Base-by-base conservation (phyloP, 2,888 invertebrate genomes). In the Tortricodes alternella region DNA sequence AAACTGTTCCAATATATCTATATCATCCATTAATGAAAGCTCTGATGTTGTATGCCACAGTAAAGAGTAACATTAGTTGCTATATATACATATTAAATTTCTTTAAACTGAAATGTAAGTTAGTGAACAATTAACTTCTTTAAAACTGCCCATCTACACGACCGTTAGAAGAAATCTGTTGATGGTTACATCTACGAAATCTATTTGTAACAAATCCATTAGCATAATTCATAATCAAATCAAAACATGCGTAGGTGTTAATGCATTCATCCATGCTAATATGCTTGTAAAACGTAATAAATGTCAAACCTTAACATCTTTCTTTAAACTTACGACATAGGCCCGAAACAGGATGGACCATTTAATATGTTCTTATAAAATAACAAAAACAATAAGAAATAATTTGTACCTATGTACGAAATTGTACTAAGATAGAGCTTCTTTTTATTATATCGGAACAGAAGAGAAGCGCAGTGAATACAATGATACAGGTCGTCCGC, bases 201-300 rank as follows among this genome's bases (percentile, higher is more conserved):
- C 13, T 46, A 46, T 15, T 24, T 38, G 8, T 24, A 39, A 46
- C 19, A n/a, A 13, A 9, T 23, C 39, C 13, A 53, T 53, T 53
- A 39, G 34, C 18, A 41, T 35, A 41, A 34, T 34, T 19, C 5
- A 34, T 15, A 29, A 37, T 23, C 43, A 18, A 50, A 38, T 23
- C 9, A 35, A 38, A 39, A 34, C 9, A 15, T 15, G 49, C 35
- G 49, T 56, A 13, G 43, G 56, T 23, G 56, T 49, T 38, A 29
- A 44, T 23, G 37, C 29, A 44, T 44, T 37, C 37, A 21, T 35
- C 11, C 43, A 37, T 43, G 29, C 5, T 37, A 23, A 55, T 43
- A 49, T 37, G 41, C 29, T 27, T 44, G 43, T 55, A 35, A 55
- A 35, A 44, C 27, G 23, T 24, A 34, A 51, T 57, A 46, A 52